Percentiles rank a stretch among this genome's conserved stretches.
These are phyloP conservation scores for Talpa occidentalis DNA, from an alignment of 2,113 vertebrate genomes.

Conservation along the genomic window DNA sequence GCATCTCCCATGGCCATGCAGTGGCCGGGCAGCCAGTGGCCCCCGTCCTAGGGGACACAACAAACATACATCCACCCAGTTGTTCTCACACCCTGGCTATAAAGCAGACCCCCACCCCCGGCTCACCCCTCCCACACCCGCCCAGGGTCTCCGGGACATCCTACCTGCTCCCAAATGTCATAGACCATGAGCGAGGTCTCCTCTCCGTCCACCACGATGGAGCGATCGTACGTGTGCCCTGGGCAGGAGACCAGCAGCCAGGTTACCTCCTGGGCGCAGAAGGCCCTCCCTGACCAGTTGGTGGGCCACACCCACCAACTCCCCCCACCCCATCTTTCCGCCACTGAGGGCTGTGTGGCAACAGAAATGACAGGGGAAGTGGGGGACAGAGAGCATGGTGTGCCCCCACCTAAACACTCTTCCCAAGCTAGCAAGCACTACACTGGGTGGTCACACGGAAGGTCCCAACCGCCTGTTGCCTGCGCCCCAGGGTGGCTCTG, in stretches of 20 bases:
- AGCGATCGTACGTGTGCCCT: slow-evolving; percentile 97
- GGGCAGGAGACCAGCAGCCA: slow-evolving; percentile 35
- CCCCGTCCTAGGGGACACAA: slow-evolving; percentile 90
- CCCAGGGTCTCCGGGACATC: slow-evolving; percentile 83
- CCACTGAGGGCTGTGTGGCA: not conserved
- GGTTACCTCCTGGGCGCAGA: slow-evolving; percentile 13
- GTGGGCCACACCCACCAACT: not conserved
- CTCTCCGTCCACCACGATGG: slow-evolving; percentile 95
- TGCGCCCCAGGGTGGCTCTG: not conserved
- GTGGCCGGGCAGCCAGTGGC: slow-evolving; percentile 95
- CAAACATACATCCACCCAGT: not conserved
- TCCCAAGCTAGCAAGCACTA: not conserved
- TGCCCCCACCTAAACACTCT: not conserved
- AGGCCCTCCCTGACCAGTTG: not conserved
- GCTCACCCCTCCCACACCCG: not conserved
- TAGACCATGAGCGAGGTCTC: slow-evolving; percentile 95
- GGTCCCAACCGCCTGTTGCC: not conserved
- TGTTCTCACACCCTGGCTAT: not conserved
- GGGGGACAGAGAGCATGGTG: not conserved
- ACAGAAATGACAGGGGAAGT: not conserved
- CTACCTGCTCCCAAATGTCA: slow-evolving; percentile 99
- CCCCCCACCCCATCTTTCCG: not conserved
- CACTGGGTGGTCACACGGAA: not conserved
- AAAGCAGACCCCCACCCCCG: not conserved
- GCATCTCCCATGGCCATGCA: slow-evolving; percentile 99